Conservation (phyloP, 2,888 invertebrate genomes). For the Pachycephus smyrnensis region DNA sequence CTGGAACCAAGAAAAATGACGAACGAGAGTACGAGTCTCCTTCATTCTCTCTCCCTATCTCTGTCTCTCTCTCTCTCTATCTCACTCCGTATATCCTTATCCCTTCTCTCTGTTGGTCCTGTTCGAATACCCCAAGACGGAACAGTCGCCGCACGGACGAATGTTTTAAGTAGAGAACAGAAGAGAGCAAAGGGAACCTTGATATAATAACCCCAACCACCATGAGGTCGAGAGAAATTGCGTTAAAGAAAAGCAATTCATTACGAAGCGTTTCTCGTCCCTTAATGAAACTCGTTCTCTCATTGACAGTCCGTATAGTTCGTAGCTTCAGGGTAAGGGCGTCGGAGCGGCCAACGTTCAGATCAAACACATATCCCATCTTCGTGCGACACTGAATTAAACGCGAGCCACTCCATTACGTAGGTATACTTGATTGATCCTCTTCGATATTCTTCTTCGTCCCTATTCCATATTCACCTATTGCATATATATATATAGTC, state of each 20-base stretch:
- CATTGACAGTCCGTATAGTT: background rate
- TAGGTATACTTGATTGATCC: background rate
- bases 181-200: background rate
- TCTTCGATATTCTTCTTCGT: background rate
- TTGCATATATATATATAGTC: background rate
- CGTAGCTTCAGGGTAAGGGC: background rate
- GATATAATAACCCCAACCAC: background rate
- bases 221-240: background rate
- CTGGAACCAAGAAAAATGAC: background rate
- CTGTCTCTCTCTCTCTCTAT: slow-evolving; percentile 14
- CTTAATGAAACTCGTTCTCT: background rate
- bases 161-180: background rate
- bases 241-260: background rate
- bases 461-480: background rate
- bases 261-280: background rate
- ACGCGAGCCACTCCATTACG: background rate
- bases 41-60: slow-evolving; percentile 20
- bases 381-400: background rate
- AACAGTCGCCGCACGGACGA: background rate
- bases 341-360: background rate
- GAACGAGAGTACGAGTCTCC: slow-evolving; percentile 24
- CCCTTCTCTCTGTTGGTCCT: too few species aligned
- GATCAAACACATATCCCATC: background rate
- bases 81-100: slow-evolving; percentile 14
- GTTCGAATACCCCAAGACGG: background rate